Conservation (phyloP, 2,113 vertebrate genomes). For the Mohoua ochrocephala region DNA sequence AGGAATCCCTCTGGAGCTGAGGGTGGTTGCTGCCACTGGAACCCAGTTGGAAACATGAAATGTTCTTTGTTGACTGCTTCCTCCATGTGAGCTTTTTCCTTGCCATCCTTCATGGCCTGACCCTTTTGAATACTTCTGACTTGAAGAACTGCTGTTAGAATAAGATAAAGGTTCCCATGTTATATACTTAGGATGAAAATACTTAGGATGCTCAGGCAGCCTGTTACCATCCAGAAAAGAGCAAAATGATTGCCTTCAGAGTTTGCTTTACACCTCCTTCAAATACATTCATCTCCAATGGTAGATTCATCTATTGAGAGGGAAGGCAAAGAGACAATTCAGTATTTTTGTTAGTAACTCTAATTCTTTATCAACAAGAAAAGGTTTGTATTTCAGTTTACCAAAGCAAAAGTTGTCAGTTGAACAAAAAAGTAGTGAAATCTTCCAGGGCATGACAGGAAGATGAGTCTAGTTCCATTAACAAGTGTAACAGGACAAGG, state of each 20-base stretch:
- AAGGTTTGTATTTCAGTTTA: not conserved
- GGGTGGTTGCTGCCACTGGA: not conserved
- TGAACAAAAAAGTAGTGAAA: not conserved
- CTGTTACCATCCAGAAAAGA: not conserved
- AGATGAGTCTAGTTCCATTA: not conserved
- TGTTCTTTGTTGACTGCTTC: not conserved
- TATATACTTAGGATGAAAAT: not conserved
- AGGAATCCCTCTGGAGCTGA: not conserved
- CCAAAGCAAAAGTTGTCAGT: not conserved
- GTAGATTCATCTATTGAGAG: not conserved
- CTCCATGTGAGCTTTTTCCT: not conserved
- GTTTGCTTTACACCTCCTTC: not conserved
- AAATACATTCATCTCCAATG: not conserved
- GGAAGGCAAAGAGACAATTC: not conserved
- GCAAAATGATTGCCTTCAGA: not conserved
- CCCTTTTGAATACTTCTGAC: not conserved
- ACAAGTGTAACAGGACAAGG: not conserved
- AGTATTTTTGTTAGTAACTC: not conserved
- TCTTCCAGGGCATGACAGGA: not conserved
- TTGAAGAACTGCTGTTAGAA: not conserved
- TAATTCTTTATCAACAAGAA: not conserved
- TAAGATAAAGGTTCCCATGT: not conserved
- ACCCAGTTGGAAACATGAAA: not conserved
- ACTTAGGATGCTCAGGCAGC: not conserved
- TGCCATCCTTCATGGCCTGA: accelerated